phyloP scores from a whole-genome alignment of 37 sponge, comb jelly and placozoan species.

The Tethya wilhelma region DNA sequence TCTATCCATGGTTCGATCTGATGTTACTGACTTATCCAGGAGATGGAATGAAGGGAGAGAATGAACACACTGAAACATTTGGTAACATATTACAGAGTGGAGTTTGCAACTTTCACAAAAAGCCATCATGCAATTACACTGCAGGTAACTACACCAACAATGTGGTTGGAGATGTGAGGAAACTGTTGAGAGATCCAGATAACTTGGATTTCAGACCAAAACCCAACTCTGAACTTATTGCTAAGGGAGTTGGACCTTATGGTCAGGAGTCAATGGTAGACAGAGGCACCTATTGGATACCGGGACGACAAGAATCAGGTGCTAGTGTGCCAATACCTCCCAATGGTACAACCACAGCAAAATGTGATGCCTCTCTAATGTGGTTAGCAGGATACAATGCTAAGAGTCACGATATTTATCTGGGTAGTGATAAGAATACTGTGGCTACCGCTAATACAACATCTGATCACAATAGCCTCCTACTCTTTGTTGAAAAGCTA shows the following conservation, averaged over 20 bases:
- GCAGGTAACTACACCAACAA: constrained; percentile 26
- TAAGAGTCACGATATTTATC: no score
- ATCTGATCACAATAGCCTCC: no score
- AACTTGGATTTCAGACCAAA: constrained; percentile 30
- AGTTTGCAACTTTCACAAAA: neutral
- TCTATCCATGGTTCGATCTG: constrained; percentile 13
- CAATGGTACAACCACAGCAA: no score
- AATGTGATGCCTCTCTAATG: no score
- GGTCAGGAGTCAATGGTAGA: no score
- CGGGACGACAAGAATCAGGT: no score
- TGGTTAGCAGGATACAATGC: no score
- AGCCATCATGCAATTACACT: neutral
- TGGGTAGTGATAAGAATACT: no score
- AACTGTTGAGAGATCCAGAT: constrained; percentile 24
- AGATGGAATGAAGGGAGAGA: constrained; percentile 5
- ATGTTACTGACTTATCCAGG: constrained; percentile 25
- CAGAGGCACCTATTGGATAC: no score
- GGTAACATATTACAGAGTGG: constrained; percentile 14
- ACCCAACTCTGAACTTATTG: constrained; percentile 1
- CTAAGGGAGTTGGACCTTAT: constrained; percentile 9
- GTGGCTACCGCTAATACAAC: no score
- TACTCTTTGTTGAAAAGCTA: no score
- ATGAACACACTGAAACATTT: constrained; percentile 14
- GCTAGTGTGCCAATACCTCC: no score
- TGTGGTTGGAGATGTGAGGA: constrained; percentile 14